Percentiles rank a stretch among this genome's conserved stretches.
Evolutionary conservation across 2,888 invertebrate species (phyloP).

Genomic region (Cerastoderma edule): DNA sequence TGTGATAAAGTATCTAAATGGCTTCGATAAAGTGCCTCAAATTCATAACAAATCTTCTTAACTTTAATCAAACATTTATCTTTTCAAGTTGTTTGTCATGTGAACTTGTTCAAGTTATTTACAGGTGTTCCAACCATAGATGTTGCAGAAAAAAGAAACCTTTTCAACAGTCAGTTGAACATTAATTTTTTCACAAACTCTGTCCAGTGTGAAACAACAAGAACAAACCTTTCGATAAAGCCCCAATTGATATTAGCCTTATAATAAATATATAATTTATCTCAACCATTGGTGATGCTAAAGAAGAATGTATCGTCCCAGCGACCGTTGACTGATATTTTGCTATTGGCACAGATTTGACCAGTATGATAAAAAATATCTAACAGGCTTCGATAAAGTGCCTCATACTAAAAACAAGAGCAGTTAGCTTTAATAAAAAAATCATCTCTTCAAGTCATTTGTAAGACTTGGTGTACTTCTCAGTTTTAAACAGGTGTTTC

Average conservation of each 20-base stretch:
- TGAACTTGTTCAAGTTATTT: no score
- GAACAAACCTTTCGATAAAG: constrained; percentile 55
- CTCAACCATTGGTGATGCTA: constrained; percentile 11
- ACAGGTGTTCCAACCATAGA: constrained; percentile 66
- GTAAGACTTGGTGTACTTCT: no score
- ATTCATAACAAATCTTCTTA: no score
- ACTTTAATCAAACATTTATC: no score
- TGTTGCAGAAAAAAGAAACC: constrained; percentile 57
- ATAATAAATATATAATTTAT: no score
- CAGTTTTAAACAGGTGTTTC: no score
- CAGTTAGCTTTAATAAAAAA: no score
- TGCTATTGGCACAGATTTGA: neutral
- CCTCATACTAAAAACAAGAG: neutral
- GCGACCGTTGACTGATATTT: constrained; percentile 2
- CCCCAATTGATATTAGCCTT: no score
- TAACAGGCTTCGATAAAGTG: constrained; percentile 7
- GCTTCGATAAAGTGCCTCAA: constrained; percentile 60
- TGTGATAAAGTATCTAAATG: constrained; percentile 6
- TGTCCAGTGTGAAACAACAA: constrained; percentile 57
- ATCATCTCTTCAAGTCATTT: no score
- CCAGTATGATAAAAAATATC: neutral
- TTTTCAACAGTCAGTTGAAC: constrained; percentile 66
- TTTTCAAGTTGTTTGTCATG: no score
- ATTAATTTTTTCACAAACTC: constrained; percentile 64
- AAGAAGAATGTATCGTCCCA: neutral